Conservation (phyloP, 2,113 vertebrate species). For the Pachycephala philippinensis region DNA sequence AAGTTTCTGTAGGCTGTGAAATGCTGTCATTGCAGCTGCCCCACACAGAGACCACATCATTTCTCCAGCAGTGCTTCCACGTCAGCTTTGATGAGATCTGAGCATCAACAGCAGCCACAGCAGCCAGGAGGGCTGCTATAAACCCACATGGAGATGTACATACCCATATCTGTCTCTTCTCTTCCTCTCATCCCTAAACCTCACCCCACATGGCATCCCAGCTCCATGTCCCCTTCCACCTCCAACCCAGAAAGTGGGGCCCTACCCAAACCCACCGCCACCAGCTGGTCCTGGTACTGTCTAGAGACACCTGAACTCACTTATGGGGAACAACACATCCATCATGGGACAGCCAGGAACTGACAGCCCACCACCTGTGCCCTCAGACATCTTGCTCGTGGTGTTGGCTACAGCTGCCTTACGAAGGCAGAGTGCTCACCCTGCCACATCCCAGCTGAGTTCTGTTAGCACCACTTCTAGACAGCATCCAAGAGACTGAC, state of each 20-base stretch:
- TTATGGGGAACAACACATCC: neutral
- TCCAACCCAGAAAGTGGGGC: neutral
- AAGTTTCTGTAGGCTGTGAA: neutral
- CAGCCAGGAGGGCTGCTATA: neutral
- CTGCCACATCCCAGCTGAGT: neutral
- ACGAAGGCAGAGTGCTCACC: neutral
- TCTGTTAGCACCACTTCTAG: neutral
- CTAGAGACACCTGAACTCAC: neutral
- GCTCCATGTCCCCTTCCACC: neutral
- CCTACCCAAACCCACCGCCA: neutral
- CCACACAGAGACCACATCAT: fast-evolving
- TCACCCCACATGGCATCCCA: neutral
- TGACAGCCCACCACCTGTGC: neutral
- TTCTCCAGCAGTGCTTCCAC: neutral
- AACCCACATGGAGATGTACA: fast-evolving
- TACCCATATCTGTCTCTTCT: neutral
- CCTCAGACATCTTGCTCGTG: neutral
- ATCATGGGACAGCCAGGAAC: neutral
- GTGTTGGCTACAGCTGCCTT: neutral
- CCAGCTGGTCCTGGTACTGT: neutral
- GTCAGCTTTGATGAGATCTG: neutral
- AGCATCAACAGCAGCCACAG: neutral
- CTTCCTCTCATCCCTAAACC: neutral
- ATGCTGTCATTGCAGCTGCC: neutral
- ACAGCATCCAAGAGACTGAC: neutral